A percentile compares a stretch with the other conserved stretches of the same genome.
These are phyloP conservation scores for Nomia melanderi DNA, from an alignment of 1,140 invertebrate species.

Conservation along the genomic window DNA sequence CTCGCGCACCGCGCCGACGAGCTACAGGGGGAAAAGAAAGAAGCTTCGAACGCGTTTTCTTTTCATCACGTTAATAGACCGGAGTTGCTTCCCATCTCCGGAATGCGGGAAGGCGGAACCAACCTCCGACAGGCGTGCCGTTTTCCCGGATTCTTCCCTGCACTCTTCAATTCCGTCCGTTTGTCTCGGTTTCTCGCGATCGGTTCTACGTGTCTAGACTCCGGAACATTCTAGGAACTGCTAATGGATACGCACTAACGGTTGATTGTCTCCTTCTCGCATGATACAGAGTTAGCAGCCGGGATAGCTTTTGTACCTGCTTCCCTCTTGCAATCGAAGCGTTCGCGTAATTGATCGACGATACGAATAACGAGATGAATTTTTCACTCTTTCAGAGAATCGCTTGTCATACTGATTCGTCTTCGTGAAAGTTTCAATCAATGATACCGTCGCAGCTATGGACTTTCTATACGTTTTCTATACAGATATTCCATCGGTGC, in stretches of 20 bases:
- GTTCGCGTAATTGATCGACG: too few species aligned
- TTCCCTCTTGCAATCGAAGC: too few species aligned
- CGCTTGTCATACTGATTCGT: not conserved
- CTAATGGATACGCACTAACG: too few species aligned
- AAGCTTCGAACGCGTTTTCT: not conserved
- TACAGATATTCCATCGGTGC: too few species aligned
- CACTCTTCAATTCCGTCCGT: not conserved
- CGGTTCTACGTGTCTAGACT: not conserved
- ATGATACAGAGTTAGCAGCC: too few species aligned
- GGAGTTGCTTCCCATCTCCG: constrained; percentile 5
- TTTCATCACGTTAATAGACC: constrained; percentile 30
- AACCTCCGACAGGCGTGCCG: not conserved
- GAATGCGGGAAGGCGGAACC: not conserved
- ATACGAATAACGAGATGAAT: too few species aligned
- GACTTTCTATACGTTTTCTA: too few species aligned
- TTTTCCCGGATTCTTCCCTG: not conserved
- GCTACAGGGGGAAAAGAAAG: not conserved
- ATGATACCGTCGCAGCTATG: too few species aligned
- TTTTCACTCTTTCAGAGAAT: too few species aligned
- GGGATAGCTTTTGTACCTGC: too few species aligned
- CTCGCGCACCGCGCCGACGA: not conserved
- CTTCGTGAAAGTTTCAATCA: too few species aligned
- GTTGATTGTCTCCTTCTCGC: too few species aligned
- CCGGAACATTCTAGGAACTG: not conserved
- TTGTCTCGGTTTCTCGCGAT: constrained; percentile 13